A percentile compares a stretch with the other conserved stretches of the same genome.
phyloP scores from a whole-genome alignment of 2,113 vertebrate species.

The Sinosuthora webbiana region DNA sequence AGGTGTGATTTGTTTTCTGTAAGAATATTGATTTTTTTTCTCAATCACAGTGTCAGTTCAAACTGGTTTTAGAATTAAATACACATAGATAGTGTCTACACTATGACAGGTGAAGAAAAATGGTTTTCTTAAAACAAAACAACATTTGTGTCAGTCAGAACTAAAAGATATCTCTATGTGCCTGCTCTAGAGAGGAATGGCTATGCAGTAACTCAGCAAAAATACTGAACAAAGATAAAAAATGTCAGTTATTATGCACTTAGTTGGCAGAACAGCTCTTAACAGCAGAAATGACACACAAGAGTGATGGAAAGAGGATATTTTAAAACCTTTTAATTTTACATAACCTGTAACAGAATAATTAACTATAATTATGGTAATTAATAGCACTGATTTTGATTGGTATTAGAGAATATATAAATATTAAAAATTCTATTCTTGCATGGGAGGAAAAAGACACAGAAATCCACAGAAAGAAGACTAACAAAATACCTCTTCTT shows the following conservation, averaged over 20 bases:
- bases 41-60: neutral
- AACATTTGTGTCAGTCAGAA: neutral
- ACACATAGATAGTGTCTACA: neutral
- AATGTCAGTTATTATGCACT: neutral
- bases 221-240: neutral
- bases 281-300: neutral
- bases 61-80: neutral
- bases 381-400: constrained; percentile 1
- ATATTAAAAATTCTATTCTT: neutral
- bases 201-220: neutral
- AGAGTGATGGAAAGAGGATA: neutral
- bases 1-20: neutral
- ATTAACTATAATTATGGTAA: constrained; percentile 7
- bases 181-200: neutral
- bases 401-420: neutral
- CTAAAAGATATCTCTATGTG: neutral
- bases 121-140: neutral
- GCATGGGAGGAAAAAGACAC: neutral
- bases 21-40: neutral
- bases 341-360: neutral
- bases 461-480: neutral
- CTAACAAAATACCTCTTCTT: neutral
- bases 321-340: constrained; percentile 22
- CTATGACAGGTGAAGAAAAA: neutral
- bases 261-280: neutral